phyloP scores from a whole-genome alignment of 1,140 invertebrate genomes.

The Brachionus koreanus region DNA sequence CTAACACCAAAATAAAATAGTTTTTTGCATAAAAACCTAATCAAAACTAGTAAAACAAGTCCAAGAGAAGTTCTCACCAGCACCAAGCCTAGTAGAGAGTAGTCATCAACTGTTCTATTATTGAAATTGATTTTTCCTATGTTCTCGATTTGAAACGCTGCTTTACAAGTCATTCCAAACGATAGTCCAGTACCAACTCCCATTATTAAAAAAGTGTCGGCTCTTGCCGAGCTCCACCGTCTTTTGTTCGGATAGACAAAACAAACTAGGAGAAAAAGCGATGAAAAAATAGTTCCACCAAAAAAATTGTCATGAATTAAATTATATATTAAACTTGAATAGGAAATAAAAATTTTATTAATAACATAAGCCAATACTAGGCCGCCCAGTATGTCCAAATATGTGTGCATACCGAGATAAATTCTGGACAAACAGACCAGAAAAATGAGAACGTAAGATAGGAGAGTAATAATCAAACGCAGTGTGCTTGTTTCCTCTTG shows the following conservation, averaged over 20 bases:
- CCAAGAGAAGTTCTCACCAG: not conserved
- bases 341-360: not conserved
- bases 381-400: slow-evolving; percentile 76
- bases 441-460: slow-evolving; percentile 57
- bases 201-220: slow-evolving; percentile 36
- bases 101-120: not conserved
- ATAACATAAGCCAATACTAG: not conserved
- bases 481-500: not conserved
- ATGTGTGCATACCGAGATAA: slow-evolving; percentile 86
- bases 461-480: slow-evolving; percentile 45
- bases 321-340: not conserved
- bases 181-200: slow-evolving; percentile 10
- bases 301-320: not conserved
- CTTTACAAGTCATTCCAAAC: slow-evolving; percentile 17
- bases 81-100: not conserved
- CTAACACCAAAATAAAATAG: not conserved
- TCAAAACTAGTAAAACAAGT: not conserved
- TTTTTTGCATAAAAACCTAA: not conserved
- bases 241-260: slow-evolving; percentile 33
- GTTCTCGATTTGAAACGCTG: not conserved
- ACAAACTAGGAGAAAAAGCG: not conserved
- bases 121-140: not conserved
- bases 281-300: not conserved
- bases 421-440: slow-evolving; percentile 76
- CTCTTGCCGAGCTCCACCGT: slow-evolving; percentile 24